These are phyloP conservation scores for Drosophila mayaguana DNA, from an alignment of 2,888 invertebrate genomes.

Conservation along the genomic window DNA sequence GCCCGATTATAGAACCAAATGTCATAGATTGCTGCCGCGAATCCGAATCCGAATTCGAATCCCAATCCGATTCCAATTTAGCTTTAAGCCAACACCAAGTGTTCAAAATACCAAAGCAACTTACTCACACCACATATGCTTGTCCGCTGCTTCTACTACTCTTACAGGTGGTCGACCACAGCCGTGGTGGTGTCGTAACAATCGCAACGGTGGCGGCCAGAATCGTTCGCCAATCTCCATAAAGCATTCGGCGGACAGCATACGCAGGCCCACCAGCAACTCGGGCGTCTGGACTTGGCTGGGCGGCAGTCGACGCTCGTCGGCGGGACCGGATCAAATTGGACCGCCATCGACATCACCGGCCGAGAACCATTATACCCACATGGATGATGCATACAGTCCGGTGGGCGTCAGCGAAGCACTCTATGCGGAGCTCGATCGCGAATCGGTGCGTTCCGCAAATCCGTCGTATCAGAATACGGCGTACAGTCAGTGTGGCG, in stretches of 20 bases:
- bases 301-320: constrained; percentile 83
- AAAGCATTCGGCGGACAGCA: constrained; percentile 85
- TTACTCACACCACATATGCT: constrained; percentile 50
- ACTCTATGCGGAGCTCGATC: constrained; percentile 90
- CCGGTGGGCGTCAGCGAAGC: constrained; percentile 88
- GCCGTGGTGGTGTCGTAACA: constrained; percentile 85
- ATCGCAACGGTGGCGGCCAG: constrained; percentile 82
- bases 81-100: constrained; percentile 14
- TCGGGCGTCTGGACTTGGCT: constrained; percentile 85
- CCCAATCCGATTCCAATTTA: constrained; percentile 28
- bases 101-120: constrained; percentile 50
- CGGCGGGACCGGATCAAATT: constrained; percentile 85
- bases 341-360: constrained; percentile 86
- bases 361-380: constrained; percentile 90
- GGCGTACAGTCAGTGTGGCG: constrained; percentile 87
- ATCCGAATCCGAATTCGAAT: constrained; percentile 27
- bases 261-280: constrained; percentile 85
- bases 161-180: constrained; percentile 83
- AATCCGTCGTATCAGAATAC: constrained; percentile 90
- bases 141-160: constrained; percentile 15
- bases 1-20: constrained; percentile 77
- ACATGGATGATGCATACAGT: constrained; percentile 88
- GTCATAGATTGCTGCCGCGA: constrained; percentile 69
- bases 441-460: constrained; percentile 86
- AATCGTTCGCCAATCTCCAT: constrained; percentile 84